A percentile compares a stretch with the other conserved stretches of the same genome.
phyloP scores from a whole-genome alignment of 2,888 invertebrate species.

The Fissipunctia ypsillon region DNA sequence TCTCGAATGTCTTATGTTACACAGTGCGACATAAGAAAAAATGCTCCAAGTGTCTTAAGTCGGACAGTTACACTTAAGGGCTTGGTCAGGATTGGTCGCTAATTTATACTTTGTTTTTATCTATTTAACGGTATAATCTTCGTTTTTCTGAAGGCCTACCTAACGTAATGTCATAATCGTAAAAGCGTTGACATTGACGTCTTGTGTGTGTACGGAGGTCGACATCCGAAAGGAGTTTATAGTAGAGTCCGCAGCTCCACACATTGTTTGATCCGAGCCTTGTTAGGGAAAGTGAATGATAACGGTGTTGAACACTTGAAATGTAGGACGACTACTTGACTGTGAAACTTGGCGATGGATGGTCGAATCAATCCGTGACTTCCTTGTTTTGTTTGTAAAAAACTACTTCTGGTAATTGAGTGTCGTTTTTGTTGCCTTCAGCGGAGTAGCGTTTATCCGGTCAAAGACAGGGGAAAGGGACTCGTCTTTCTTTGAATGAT shows the following conservation, averaged over 20 bases:
- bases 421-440: slow-evolving; percentile 42
- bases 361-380: slow-evolving; percentile 51
- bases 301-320: slow-evolving; percentile 58
- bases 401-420: slow-evolving; percentile 34
- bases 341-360: slow-evolving; percentile 54
- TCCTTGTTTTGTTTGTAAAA: slow-evolving; percentile 59
- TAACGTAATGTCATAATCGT: too few species aligned
- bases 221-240: too few species aligned
- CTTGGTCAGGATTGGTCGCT: too few species aligned
- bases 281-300: slow-evolving; percentile 61
- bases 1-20: too few species aligned
- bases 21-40: too few species aligned
- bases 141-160: too few species aligned
- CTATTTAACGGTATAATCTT: too few species aligned
- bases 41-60: too few species aligned
- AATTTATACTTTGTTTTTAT: too few species aligned
- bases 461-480: neutral
- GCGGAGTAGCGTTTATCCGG: slow-evolving; percentile 33
- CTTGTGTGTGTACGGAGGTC: too few species aligned
- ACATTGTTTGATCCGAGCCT: slow-evolving; percentile 57
- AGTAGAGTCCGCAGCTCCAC: slow-evolving; percentile 51
- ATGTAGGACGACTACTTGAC: slow-evolving; percentile 58
- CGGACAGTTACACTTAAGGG: too few species aligned
- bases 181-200: too few species aligned
- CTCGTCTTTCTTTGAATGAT: slow-evolving; percentile 4